Percentiles rank a stretch among this genome's conserved stretches.
Evolutionary conservation across 2,797 vertebrate species (phyloP).

Genomic region (Pelodytes ibericus): DNA sequence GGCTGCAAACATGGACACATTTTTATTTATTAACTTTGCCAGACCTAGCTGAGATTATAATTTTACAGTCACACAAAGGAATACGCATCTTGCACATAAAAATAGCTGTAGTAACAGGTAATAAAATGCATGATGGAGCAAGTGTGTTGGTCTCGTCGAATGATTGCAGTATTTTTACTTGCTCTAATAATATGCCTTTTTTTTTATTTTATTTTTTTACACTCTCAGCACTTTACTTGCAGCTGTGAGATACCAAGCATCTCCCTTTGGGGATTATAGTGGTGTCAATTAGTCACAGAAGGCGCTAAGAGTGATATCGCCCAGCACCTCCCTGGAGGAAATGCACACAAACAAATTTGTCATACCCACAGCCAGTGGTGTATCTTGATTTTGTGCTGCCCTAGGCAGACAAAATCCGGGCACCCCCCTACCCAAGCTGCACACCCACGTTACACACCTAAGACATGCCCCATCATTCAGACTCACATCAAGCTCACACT

Average conservation of each 20-base stretch:
- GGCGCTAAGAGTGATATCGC: conserved; percentile 33
- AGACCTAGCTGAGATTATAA: background rate
- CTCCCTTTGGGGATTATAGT: conserved; percentile 29
- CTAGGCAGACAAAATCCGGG: too few species aligned
- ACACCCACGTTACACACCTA: too few species aligned
- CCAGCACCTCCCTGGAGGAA: conserved; percentile 24
- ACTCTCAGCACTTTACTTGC: conserved; percentile 27
- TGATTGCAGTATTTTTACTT: conserved; percentile 51
- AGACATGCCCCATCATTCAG: too few species aligned
- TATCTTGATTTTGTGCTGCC: too few species aligned
- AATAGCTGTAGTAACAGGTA: conserved; percentile 33
- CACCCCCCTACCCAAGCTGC: too few species aligned
- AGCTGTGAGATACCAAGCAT: conserved; percentile 40
- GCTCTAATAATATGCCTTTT: conserved; percentile 53
- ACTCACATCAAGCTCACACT: too few species aligned
- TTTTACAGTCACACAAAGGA: background rate
- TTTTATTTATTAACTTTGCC: background rate
- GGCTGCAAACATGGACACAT: background rate
- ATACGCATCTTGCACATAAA: background rate
- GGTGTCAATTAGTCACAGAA: conserved; percentile 42
- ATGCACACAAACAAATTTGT: conserved; percentile 50
- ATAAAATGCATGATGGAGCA: conserved; percentile 33
- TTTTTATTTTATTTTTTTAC: conserved; percentile 13
- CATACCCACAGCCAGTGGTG: too few species aligned
- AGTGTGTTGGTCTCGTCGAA: conserved; percentile 22